Percentiles rank a stretch among this genome's conserved stretches.
Conservation (phyloP, 2,113 vertebrate genomes). For the Miniopterus natalensis region DNA sequence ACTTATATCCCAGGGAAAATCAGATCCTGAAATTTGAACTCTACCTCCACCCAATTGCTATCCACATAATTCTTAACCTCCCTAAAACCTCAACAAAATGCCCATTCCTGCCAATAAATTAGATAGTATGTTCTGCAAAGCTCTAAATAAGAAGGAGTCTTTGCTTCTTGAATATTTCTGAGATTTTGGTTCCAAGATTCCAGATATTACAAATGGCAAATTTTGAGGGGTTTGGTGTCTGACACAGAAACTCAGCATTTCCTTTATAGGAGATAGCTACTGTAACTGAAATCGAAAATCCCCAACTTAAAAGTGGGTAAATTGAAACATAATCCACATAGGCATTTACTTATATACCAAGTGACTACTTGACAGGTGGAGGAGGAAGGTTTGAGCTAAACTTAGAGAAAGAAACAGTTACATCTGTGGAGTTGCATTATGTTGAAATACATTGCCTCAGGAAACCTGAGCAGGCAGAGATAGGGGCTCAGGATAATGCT, state of each 20-base stretch:
- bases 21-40: background rate
- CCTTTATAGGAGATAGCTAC: constrained; percentile 40
- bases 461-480: constrained; percentile 69
- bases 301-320: background rate
- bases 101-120: background rate
- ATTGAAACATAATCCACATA: constrained; percentile 19
- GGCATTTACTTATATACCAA: background rate
- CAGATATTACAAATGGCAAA: constrained; percentile 56
- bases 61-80: background rate
- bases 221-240: background rate
- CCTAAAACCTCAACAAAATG: background rate
- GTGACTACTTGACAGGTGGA: background rate
- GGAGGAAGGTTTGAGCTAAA: background rate
- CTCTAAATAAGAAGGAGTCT: constrained; percentile 31
- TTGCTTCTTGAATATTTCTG: constrained; percentile 50
- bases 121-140: background rate
- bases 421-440: constrained; percentile 4
- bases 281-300: background rate
- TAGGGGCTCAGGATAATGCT: constrained; percentile 54
- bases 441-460: constrained; percentile 75
- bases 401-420: constrained; percentile 70
- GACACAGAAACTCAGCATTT: constrained; percentile 52
- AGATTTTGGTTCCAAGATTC: constrained; percentile 61
- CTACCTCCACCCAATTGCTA: background rate
- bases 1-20: background rate